Evolutionary conservation across 2,113 vertebrate genomes (phyloP).

Genomic region (Rana temporaria): DNA sequence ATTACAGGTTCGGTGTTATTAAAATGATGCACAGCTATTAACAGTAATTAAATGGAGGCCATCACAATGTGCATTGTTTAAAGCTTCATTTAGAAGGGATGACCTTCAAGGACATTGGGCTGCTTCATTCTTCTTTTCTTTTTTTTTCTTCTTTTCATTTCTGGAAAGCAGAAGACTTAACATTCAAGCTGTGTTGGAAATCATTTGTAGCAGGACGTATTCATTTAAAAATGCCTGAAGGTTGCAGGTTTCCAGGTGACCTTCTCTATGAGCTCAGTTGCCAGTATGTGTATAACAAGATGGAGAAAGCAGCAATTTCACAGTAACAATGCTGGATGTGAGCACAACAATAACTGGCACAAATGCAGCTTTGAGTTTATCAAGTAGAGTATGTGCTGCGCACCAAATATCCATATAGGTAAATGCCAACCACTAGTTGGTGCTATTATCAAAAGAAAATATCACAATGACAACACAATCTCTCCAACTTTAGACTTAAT

Average conservation of each 20-base stretch:
- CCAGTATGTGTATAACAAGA: not conserved
- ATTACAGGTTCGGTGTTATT: not conserved
- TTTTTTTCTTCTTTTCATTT: not conserved
- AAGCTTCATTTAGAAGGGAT: slow-evolving; percentile 9
- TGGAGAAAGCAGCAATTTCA: slow-evolving; percentile 10
- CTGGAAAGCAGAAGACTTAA: slow-evolving; percentile 29
- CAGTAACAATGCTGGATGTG: slow-evolving; percentile 6
- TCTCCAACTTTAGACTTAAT: too few relatives aligned
- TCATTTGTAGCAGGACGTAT: slow-evolving; percentile 31
- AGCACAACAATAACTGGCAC: not conserved
- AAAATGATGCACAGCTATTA: not conserved
- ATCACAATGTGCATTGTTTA: not conserved
- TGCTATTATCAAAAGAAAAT: not conserved
- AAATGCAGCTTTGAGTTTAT: not conserved
- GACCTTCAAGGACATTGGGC: slow-evolving; percentile 18
- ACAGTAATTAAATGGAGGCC: not conserved
- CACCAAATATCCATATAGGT: not conserved
- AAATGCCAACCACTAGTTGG: not conserved
- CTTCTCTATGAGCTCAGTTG: slow-evolving; percentile 20
- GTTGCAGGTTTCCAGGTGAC: slow-evolving; percentile 44
- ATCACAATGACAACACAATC: not conserved
- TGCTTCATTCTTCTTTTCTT: not conserved
- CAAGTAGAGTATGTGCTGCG: not conserved
- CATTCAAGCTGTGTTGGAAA: slow-evolving; percentile 35
- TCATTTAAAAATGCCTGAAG: slow-evolving; percentile 53